Conservation (phyloP, 2,797 vertebrate species). For the Sebastiscus tertius region DNA sequence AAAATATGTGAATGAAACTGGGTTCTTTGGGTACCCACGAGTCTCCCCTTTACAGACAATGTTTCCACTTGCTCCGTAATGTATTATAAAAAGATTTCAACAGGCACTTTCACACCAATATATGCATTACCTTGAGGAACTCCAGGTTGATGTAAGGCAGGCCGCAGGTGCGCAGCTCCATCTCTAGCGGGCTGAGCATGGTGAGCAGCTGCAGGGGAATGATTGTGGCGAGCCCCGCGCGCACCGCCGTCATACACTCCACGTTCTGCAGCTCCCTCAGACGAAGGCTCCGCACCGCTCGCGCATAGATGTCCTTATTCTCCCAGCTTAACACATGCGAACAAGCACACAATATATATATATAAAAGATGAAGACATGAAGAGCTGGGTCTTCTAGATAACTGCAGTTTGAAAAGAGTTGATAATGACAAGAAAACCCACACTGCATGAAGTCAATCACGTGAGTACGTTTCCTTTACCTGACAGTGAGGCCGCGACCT, state of each 20-base stretch:
- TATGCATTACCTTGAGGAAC: conserved; percentile 92
- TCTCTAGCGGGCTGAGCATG: conserved; percentile 90
- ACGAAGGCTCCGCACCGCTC: conserved; percentile 89
- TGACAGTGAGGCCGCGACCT: conserved; percentile 89
- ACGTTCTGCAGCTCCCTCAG: conserved; percentile 91
- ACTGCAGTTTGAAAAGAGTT: neutral
- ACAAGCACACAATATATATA: neutral
- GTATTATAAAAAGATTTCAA: neutral
- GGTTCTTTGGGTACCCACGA: no score
- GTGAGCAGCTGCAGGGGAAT: conserved; percentile 97
- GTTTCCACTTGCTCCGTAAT: neutral
- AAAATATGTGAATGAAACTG: no score
- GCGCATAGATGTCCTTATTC: conserved; percentile 93
- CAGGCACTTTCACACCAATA: neutral
- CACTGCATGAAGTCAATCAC: neutral
- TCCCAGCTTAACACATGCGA: conserved; percentile 87
- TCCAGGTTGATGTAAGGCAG: conserved; percentile 96
- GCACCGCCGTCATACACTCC: conserved; percentile 92
- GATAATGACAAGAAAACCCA: neutral
- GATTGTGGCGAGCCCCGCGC: conserved; percentile 92
- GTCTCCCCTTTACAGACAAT: neutral
- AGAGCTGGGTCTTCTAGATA: neutral
- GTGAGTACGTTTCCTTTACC: conserved; percentile 73
- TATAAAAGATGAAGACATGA: neutral
- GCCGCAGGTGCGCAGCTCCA: conserved; percentile 96